Evolutionary conservation across 2,888 invertebrate genomes (phyloP).

Genomic region (Chaetogeoica ovagalla): DNA sequence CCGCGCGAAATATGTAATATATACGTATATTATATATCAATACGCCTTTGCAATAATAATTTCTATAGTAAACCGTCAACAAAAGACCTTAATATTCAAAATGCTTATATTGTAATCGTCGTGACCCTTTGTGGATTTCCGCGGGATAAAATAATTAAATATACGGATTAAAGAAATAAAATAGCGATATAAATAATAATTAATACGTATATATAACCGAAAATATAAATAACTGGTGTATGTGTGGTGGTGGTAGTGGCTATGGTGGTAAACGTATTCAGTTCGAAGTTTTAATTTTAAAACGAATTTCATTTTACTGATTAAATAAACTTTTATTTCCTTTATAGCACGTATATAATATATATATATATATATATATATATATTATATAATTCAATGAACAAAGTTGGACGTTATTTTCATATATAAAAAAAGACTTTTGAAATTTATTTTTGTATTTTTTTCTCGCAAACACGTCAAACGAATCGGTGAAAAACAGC

Average conservation of each 20-base stretch:
- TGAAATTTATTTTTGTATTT: constrained; percentile 18
- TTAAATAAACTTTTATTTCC: constrained; percentile 42
- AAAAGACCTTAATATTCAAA: too few species aligned
- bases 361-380: too few species aligned
- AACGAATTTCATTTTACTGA: constrained; percentile 30
- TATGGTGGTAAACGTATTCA: neutral
- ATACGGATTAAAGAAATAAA: neutral
- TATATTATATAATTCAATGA: constrained; percentile 5
- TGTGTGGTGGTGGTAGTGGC: too few species aligned
- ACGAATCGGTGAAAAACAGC: constrained; percentile 5
- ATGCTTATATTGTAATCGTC: too few species aligned
- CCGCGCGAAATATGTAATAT: too few species aligned
- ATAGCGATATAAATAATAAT: neutral
- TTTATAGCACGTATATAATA: neutral
- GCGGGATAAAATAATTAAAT: too few species aligned
- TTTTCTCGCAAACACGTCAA: constrained; percentile 2
- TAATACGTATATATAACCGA: neutral
- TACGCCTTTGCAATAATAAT: too few species aligned
- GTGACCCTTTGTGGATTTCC: too few species aligned
- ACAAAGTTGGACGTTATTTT: constrained; percentile 29
- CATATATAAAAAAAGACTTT: constrained; percentile 1
- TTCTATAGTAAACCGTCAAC: too few species aligned
- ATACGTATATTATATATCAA: too few species aligned
- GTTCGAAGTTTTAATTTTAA: constrained; percentile 13
- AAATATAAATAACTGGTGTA: neutral